Conservation (phyloP, 2,797 vertebrate genomes). For the Nothura maculosa region DNA sequence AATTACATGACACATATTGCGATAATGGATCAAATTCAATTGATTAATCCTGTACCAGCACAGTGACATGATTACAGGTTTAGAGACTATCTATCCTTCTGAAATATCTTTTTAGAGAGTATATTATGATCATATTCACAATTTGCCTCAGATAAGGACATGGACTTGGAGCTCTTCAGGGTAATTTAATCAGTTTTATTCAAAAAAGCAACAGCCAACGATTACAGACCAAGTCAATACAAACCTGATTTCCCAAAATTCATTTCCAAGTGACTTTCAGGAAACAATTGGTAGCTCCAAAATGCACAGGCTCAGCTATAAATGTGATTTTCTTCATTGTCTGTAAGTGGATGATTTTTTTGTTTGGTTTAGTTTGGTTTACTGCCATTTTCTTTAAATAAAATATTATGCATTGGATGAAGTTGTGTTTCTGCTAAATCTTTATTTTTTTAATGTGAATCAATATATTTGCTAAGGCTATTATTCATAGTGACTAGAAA, state of each 20-base stretch:
- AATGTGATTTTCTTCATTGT: conserved; percentile 66
- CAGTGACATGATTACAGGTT: not conserved
- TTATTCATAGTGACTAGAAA: conserved; percentile 29
- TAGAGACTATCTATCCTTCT: conserved; percentile 52
- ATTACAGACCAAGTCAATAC: conserved; percentile 70
- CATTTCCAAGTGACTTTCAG: conserved; percentile 69
- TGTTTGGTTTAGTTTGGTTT: not conserved
- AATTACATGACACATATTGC: not conserved
- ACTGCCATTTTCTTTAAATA: conserved; percentile 38
- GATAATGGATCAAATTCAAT: conserved; percentile 12
- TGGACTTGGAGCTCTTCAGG: conserved; percentile 51
- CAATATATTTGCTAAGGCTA: not conserved
- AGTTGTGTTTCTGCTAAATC: not conserved
- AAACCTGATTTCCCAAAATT: conserved; percentile 76
- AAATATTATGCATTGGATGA: not conserved
- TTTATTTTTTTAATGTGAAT: not conserved
- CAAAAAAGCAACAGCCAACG: conserved; percentile 56
- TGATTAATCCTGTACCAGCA: conserved; percentile 29
- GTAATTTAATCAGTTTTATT: conserved; percentile 68
- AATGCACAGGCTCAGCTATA: conserved; percentile 22
- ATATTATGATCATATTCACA: conserved; percentile 43
- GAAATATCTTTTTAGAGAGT: conserved; percentile 51
- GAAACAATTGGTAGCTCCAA: conserved; percentile 51
- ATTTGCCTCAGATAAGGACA: conserved; percentile 57
- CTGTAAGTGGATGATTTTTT: conserved; percentile 18